Percentiles rank a stretch among this genome's conserved stretches.
Conservation (phyloP, 2,888 invertebrate genomes). For the Andrena fulva region DNA sequence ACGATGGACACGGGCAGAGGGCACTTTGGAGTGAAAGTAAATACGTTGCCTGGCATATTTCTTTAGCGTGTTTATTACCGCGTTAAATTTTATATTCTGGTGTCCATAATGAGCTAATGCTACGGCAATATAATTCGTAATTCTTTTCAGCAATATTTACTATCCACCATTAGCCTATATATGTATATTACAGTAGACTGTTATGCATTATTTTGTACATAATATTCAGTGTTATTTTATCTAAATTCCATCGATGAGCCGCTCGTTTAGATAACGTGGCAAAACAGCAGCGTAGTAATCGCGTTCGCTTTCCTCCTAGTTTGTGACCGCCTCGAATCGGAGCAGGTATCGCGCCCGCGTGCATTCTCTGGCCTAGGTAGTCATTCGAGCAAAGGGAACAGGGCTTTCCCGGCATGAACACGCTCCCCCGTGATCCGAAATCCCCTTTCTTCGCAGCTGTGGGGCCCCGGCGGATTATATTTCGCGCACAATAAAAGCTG, state of each 20-base stretch:
- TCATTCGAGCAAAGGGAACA: slow-evolving; percentile 37
- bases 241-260: not conserved
- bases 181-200: no score
- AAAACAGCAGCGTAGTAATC: not conserved
- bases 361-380: slow-evolving; percentile 33
- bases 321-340: not conserved
- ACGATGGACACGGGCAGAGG: slow-evolving; percentile 28
- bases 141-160: not conserved
- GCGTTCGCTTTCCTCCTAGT: not conserved
- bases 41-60: slow-evolving; percentile 40
- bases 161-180: not conserved
- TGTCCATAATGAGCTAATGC: not conserved
- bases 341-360: slow-evolving; percentile 17
- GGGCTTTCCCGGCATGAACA: slow-evolving; percentile 50
- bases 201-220: no score
- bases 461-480: slow-evolving; percentile 66
- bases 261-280: not conserved
- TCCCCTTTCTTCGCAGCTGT: slow-evolving; percentile 34
- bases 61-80: slow-evolving; percentile 34
- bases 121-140: not conserved
- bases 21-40: slow-evolving; percentile 67
- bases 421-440: not conserved
- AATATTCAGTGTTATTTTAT: no score
- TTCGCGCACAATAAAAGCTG: slow-evolving; percentile 73
- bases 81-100: slow-evolving; percentile 26